Evolutionary conservation across 2,888 invertebrate species (phyloP), one percentile per base, ranked within the genome.

Genomic region (Caenorhabditis afra): DNA sequence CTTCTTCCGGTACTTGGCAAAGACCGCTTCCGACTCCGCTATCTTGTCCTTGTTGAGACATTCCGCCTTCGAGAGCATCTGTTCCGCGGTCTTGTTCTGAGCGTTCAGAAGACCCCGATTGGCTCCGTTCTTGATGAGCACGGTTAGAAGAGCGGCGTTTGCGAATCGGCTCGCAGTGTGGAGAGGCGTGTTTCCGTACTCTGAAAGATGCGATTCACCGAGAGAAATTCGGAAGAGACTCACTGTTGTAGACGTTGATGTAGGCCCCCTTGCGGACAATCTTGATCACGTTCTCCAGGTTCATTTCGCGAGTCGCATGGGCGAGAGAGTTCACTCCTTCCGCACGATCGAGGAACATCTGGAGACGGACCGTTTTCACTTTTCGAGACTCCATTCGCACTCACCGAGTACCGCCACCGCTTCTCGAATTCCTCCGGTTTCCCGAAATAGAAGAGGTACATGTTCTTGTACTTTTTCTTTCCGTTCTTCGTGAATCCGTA

Each of bases 91-190:
- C 37, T 45, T 50, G 23, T 73, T 73, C n/a, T 58, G 39, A 22
- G 20, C 10, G 35, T 73, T 73, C 23, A 55, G 39, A 10, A 18
- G 41, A 4, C n/a, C n/a, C 10, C 58, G 64, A 44, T 73, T 58
- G 7, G 73, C 73, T 49, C 73, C 73, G 39, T 73, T 45, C 18
- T 44, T 73, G 11, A 73, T 58, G 12, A 73, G 58, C n/a, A 73
- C 37, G 22, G 64, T 64, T 0, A 64, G 58, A 44, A 73, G 49
- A 8, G 64, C 41, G 10, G 20, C 5, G 29, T 58, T 47, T 29
- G 58, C 73, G 49, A 29, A 18, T 35, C 39, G 44, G 14, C 64
- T 64, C 18, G 73, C 64, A 14, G 55, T 50, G 50, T 73, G 73
- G 1, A 73, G 64, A 3, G 73, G 18, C 37, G 73, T 73, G 64